A percentile compares a stretch with the other conserved stretches of the same genome.
phyloP scores from a whole-genome alignment of 2,888 invertebrate genomes.

The Diloba caeruleocephala region DNA sequence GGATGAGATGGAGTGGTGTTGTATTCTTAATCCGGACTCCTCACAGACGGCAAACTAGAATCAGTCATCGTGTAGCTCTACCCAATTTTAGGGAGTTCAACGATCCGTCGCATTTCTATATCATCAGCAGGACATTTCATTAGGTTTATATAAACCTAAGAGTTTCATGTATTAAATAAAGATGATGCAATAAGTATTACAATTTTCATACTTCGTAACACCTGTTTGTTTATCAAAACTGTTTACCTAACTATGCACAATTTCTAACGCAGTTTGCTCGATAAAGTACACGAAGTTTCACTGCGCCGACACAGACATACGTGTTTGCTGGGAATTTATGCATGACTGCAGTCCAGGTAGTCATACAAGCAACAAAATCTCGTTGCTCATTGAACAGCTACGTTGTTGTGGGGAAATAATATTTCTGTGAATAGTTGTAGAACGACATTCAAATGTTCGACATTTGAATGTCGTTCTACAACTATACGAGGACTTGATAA shows the following conservation, averaged over 20 bases:
- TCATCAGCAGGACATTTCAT: too few relatives aligned
- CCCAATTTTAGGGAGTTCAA: too few relatives aligned
- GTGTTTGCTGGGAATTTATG: slow-evolving; percentile 38
- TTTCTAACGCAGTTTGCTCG: slow-evolving; percentile 45
- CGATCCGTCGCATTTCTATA: too few relatives aligned
- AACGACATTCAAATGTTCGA: slow-evolving; percentile 24
- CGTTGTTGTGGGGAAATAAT: slow-evolving; percentile 23
- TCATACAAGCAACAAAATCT: slow-evolving; percentile 39
- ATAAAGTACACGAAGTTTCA: slow-evolving; percentile 33
- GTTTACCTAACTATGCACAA: slow-evolving; percentile 34
- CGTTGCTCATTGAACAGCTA: slow-evolving; percentile 33
- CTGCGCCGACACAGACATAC: slow-evolving; percentile 10
- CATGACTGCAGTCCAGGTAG: slow-evolving; percentile 29
- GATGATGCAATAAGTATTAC: neutral
- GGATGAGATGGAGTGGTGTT: too few relatives aligned
- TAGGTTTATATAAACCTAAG: neutral
- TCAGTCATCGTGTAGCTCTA: too few relatives aligned
- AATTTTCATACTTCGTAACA: slow-evolving; percentile 7
- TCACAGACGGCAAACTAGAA: too few relatives aligned
- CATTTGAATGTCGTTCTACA: too few relatives aligned
- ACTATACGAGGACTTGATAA: slow-evolving; percentile 10
- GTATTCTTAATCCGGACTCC: too few relatives aligned
- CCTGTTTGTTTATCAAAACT: slow-evolving; percentile 29
- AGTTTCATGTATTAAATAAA: slow-evolving; percentile 12
- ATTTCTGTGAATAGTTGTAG: slow-evolving; percentile 38